Base-by-base conservation (phyloP, 2,888 invertebrate genomes). In the Augochlorella aurata region DNA sequence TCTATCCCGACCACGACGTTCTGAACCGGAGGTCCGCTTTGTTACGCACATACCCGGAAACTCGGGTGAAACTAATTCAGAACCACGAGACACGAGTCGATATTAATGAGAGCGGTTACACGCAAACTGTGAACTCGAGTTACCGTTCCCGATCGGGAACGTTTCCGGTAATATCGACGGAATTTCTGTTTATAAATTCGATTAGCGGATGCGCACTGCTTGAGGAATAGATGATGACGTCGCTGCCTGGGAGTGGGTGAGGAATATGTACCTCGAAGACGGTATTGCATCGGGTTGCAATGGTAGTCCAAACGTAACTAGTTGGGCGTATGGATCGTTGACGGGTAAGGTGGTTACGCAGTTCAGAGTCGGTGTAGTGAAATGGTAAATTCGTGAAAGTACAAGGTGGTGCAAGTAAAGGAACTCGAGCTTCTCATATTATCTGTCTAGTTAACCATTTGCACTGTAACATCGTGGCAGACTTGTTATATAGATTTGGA, bases 31-130 rank as follows among this genome's bases (percentile, higher is more conserved):
- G 69, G 85, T 85, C 81, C 87, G 89, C 63, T 38, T 91, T 91
- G 90, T 89, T 90, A 18, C 65, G 44, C 44, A 10, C 84, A 45
- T 44, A 24, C 78, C 80, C 74, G 72, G 85, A 81, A 90, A 89
- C 89, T 90, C 85, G 85, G 76, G 88, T 78, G 88, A 90, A 91
- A 92, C 89, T 91, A 91, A 92, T 91, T 92, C 90, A 87, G 87
- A 90, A 86, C 90, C 89, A 83, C 90, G 88, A 90, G 89, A 90
- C 89, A 88, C 86, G 89, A 89, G 91, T 90, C 88, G 87, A 88
- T 89, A 89, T 90, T 91, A 91, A 50, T 49, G 72, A 63, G 61
- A 29, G 72, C 16, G 61, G 61, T 72, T 49, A 58, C 14, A 29
- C 29, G 21, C n/a, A 61, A 49, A 72, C 61, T 47, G 72, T 29